These are phyloP conservation scores for Plagodis dolabraria DNA, from an alignment of 2,888 invertebrate species.

Conservation along the genomic window DNA sequence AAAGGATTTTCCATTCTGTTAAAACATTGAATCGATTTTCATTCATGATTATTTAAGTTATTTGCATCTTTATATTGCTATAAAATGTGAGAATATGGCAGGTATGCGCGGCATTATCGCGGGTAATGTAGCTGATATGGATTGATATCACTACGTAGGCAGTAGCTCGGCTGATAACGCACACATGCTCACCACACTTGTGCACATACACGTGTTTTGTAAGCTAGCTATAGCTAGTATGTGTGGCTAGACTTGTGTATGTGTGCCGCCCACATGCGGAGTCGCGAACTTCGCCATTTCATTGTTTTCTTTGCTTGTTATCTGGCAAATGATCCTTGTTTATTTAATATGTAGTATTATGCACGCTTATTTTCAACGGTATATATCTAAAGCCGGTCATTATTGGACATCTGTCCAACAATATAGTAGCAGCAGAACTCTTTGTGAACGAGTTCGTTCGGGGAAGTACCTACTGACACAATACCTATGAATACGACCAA, in stretches of 20 bases:
- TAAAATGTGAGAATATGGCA: slow-evolving; percentile 53
- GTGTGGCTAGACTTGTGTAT: slow-evolving; percentile 9
- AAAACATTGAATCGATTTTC: slow-evolving; percentile 33
- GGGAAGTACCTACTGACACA: too few species aligned
- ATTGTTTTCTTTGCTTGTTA: slow-evolving; percentile 72
- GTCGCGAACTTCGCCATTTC: slow-evolving; percentile 55
- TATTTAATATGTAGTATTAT: slow-evolving; percentile 59
- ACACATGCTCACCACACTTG: slow-evolving; percentile 33
- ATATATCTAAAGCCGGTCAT: slow-evolving; percentile 9
- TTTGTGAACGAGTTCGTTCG: too few species aligned
- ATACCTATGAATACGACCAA: too few species aligned
- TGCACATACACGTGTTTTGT: slow-evolving; percentile 18
- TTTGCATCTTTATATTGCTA: slow-evolving; percentile 22
- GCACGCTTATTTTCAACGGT: slow-evolving; percentile 32
- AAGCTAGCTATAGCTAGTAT: slow-evolving; percentile 15
- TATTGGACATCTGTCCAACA: slow-evolving; percentile 3
- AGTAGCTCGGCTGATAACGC: slow-evolving; percentile 57
- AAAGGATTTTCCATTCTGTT: slow-evolving; percentile 1
- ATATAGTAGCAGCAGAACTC: background rate
- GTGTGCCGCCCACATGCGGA: slow-evolving; percentile 50
- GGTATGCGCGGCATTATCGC: slow-evolving; percentile 67
- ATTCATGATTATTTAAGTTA: slow-evolving; percentile 53
- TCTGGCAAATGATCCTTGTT: slow-evolving; percentile 61
- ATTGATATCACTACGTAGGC: slow-evolving; percentile 64
- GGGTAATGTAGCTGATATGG: slow-evolving; percentile 66